phyloP scores from a whole-genome alignment of 2,797 vertebrate genomes.

The Anniella stebbinsi region DNA sequence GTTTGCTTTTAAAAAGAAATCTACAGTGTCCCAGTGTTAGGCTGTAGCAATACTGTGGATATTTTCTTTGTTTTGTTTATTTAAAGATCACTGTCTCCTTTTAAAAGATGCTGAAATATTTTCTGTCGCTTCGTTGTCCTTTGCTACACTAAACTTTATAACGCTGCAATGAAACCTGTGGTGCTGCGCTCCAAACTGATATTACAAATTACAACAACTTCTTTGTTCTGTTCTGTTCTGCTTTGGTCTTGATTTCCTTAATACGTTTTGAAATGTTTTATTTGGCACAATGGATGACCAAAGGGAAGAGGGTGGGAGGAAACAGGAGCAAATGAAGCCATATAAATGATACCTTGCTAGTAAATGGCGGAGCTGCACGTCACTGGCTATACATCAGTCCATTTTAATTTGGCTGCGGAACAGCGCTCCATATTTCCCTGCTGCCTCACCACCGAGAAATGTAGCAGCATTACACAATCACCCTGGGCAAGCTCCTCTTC shows the following conservation, averaged over 20 bases:
- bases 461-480: background rate
- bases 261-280: conserved; percentile 11
- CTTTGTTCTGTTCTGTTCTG: conserved; percentile 7
- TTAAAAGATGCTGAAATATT: conserved; percentile 3
- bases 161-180: background rate
- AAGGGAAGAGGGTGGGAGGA: background rate
- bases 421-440: background rate
- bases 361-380: background rate
- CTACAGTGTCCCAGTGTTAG: background rate
- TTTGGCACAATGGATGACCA: background rate
- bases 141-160: conserved; percentile 3
- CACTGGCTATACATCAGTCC: background rate
- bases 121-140: background rate
- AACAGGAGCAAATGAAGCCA: background rate
- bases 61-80: background rate
- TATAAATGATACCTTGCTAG: background rate
- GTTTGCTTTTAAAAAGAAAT: background rate
- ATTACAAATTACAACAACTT: background rate
- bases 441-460: background rate
- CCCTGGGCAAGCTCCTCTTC: background rate
- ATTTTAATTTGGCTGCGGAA: conserved; percentile 13
- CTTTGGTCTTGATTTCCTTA: conserved; percentile 22
- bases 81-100: background rate
- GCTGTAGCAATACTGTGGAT: background rate
- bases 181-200: rapidly evolving